Evolutionary conservation across 2,797 vertebrate genomes (phyloP), one percentile per base, ranked within the genome.

Genomic region (Cryptoblepharus egeriae): DNA sequence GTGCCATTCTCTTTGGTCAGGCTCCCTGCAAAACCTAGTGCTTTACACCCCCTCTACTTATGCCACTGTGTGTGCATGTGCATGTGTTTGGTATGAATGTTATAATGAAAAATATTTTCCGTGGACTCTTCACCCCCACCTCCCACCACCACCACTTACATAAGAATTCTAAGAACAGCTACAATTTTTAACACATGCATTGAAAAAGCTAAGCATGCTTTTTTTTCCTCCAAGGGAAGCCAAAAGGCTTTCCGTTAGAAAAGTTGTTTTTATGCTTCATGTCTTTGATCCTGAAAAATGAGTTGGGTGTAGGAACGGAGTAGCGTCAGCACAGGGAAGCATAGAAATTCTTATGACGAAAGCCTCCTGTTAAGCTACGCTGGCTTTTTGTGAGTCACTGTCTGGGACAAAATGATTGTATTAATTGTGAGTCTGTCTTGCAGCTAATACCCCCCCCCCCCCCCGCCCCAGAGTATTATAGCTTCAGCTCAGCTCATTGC

Each of bases 241-340:
- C 0, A 1, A 42, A 78, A 55, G 18, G 35, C 1, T 57, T 83
- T 18, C 71, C 39, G 11, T 30, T 81, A 22, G 82, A 67, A 16
- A 75, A 73, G 57, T 89, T 71, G 4, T 61, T 89, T 85, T 89
- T 88, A 69, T 85, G 78, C n/a, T 4, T 91, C 77, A 88, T 32
- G 42, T 77, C 84, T 61, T 78, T 76, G 60, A 80, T 85, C 84
- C 81, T 86, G 76, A 87, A 90, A 91, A 87, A 82, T 45, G 77
- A 79, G 24, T 79, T 77, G 80, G n/a, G 64, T 71, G 58, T 3
- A 30, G 60, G 90, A 88, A 90, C 74, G 15, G 7, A 74, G 0
- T 70, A 76, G 5, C n/a, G 52, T 88, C 85, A 92, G 80, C 73
- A 80, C 79, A 84, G 75, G n/a, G 75, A 88, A 73, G 12, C 39